Evolutionary conservation across 1,140 invertebrate genomes (phyloP), one percentile per base, ranked within the genome.

Genomic region (Linepithema humile): DNA sequence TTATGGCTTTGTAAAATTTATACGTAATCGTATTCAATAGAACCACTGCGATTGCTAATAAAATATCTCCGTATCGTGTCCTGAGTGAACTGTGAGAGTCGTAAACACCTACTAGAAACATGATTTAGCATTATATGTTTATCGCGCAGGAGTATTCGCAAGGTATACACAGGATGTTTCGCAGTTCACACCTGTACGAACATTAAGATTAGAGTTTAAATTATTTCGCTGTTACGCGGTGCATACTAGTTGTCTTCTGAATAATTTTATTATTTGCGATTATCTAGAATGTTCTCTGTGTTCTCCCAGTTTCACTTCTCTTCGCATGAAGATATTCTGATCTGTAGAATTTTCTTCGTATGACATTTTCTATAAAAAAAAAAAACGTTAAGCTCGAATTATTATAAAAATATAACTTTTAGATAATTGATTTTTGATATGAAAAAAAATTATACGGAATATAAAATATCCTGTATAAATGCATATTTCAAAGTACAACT

Each of bases 1-100:
- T 72, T 72, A 53, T 38, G 32, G n/a, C 32, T 38, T 72, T 55
- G 50, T 55, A 20, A 55, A 72, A 55, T 55, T 55, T 55, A 5
- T 29, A 20, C 32, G 6, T 1, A 32, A 53, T 53, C 20, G 48
- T n/a, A 53, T 20, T 20, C 48, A 50, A 70, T 29, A 6, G 12
- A 35, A 12, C 55, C 43, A 55, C 20, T 53, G 48, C 32, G 20
- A 55, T 26, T 55, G 32, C 15, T 35, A 55, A 6, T 17, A 72
- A 70, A 53, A 53, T 70, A 55, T 55, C 12, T 48, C 65, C 20
- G 3, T 38, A 38, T 35, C 32, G 15, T 55, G 29, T 23, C 17
- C 6, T 15, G 15, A n/a, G 2, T 53, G 48, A 55, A 72, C 50
- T 26, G 26, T n/a, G n/a, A 23, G 38, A 38, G 32, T 20, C 2